A percentile compares a stretch with the other conserved stretches of the same genome.
Conservation (phyloP, 2,797 vertebrate species). For the Diceros bicornis region DNA sequence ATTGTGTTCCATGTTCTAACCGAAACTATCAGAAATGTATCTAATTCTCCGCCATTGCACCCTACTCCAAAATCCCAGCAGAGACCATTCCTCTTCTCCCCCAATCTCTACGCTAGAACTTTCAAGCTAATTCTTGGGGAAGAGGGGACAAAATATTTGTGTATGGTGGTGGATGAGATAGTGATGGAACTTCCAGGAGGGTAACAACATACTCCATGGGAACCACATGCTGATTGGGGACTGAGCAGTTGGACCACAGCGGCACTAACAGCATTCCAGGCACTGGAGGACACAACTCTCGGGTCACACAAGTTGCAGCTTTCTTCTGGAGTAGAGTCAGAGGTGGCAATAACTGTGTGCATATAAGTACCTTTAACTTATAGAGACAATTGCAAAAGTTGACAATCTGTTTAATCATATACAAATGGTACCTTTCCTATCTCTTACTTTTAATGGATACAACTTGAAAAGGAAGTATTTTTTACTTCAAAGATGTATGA, state of each 20-base stretch:
- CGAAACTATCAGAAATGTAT: neutral
- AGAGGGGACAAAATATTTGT: neutral
- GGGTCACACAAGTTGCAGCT: neutral
- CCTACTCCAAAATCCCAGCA: neutral
- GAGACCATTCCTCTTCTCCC: neutral
- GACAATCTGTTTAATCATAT: neutral
- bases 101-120: neutral
- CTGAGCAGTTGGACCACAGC: neutral
- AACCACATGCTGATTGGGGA: neutral
- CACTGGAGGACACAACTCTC: neutral
- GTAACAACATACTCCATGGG: too few species aligned
- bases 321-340: neutral
- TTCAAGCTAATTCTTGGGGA: neutral
- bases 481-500: conserved; percentile 52
- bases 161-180: neutral
- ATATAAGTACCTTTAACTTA: neutral
- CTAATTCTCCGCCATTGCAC: neutral
- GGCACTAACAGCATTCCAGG: neutral
- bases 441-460: conserved; percentile 43
- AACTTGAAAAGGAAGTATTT: conserved; percentile 12
- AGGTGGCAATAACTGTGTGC: neutral
- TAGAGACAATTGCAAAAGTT: neutral
- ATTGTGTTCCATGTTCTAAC: neutral
- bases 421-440: neutral
- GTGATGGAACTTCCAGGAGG: neutral